These are phyloP conservation scores for Cololabis saira DNA, from an alignment of 2,113 vertebrate genomes.

Conservation along the genomic window DNA sequence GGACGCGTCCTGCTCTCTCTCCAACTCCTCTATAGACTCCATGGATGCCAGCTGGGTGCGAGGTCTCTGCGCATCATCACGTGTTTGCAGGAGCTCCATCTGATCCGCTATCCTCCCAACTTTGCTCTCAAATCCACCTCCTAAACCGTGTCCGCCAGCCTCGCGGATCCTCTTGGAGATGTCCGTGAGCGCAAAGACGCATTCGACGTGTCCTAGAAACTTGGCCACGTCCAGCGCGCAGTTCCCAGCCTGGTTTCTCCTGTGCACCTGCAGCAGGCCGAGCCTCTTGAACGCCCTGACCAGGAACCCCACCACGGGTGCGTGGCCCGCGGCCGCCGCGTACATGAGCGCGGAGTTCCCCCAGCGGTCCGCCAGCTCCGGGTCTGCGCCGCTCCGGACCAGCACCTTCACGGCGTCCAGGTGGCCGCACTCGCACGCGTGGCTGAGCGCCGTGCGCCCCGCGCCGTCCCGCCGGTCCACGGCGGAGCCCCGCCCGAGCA, in stretches of 20 bases:
- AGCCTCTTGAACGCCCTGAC: constrained; percentile 81
- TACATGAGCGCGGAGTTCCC: constrained; percentile 79
- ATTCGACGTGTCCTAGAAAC: constrained; percentile 76
- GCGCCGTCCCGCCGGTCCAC: constrained; percentile 71
- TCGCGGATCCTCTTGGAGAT: constrained; percentile 41
- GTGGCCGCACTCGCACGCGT: constrained; percentile 76
- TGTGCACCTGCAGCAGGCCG: constrained; percentile 77
- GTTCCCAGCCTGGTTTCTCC: constrained; percentile 79
- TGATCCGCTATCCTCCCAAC: constrained; percentile 21
- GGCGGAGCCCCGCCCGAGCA: constrained; percentile 73
- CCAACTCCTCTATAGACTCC: constrained; percentile 78
- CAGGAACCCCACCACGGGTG: constrained; percentile 73
- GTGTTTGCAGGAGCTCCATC: constrained; percentile 18
- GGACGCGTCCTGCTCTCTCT: constrained; percentile 48
- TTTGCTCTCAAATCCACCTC: constrained; percentile 5
- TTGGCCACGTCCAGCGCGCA: constrained; percentile 75
- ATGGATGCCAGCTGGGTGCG: constrained; percentile 60
- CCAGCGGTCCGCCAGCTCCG: constrained; percentile 75
- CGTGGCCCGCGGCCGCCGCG: constrained; percentile 66
- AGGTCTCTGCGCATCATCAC: neutral
- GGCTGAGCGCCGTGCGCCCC: constrained; percentile 77
- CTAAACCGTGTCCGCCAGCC: constrained; percentile 10
- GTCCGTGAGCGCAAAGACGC: constrained; percentile 65
- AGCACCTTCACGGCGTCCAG: constrained; percentile 76
- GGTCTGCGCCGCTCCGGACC: constrained; percentile 76